Conservation (phyloP, 1,140 invertebrate species). For the Reticulitermes speratus region DNA sequence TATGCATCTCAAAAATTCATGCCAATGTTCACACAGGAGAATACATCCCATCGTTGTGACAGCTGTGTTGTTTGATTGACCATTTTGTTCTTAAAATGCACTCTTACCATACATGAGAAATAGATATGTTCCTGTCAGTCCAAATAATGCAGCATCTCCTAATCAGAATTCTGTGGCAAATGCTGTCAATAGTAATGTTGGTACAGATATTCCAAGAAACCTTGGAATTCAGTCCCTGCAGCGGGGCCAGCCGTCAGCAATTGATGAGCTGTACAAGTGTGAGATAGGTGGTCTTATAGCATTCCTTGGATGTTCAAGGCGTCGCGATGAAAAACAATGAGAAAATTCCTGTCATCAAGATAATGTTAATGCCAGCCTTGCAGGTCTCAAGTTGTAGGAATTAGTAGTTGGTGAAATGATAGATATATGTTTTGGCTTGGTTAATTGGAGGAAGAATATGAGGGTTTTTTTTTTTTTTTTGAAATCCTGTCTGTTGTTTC, state of each 20-base stretch:
- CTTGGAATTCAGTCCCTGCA: slow-evolving; percentile 39
- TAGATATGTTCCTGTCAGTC: slow-evolving; percentile 50
- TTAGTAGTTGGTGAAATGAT: too few species aligned
- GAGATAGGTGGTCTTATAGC: slow-evolving; percentile 46
- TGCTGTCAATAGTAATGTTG: slow-evolving; percentile 30
- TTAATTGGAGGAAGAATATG: too few species aligned
- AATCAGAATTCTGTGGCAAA: slow-evolving; percentile 25
- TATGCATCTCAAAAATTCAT: too few species aligned
- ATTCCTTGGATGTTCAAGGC: slow-evolving; percentile 47
- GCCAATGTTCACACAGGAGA: too few species aligned
- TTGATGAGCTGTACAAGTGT: slow-evolving; percentile 55
- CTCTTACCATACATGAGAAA: slow-evolving; percentile 74
- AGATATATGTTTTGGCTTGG: too few species aligned
- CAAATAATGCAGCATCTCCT: slow-evolving; percentile 40
- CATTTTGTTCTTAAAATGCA: slow-evolving; percentile 76
- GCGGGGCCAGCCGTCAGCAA: slow-evolving; percentile 39
- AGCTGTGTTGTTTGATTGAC: slow-evolving; percentile 80
- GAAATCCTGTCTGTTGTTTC: too few species aligned
- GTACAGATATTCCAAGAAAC: slow-evolving; percentile 40
- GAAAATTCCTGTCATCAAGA: too few species aligned
- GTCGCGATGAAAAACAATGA: slow-evolving; percentile 35
- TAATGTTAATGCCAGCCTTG: too few species aligned
- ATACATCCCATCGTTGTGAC: too few species aligned
- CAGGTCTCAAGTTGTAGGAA: too few species aligned
- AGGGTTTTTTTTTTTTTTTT: too few species aligned